Evolutionary conservation across 2,797 vertebrate genomes (phyloP).

Genomic region (Gouania willdenowi): DNA sequence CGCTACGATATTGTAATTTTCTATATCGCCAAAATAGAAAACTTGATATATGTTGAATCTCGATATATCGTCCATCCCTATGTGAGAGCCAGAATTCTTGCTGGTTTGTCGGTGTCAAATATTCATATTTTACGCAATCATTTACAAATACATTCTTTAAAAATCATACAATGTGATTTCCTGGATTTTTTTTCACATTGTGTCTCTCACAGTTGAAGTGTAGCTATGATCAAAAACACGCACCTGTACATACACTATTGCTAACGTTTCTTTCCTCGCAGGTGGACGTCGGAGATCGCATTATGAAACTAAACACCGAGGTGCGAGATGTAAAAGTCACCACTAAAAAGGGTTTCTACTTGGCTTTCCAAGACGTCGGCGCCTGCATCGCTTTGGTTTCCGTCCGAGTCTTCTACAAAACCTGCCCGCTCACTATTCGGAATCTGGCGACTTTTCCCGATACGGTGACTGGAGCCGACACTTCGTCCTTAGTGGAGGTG

Average conservation of each 20-base stretch:
- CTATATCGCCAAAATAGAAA: no score
- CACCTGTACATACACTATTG: no score
- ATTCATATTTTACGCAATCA: no score
- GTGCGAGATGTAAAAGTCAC: slow-evolving; percentile 90
- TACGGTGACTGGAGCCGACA: slow-evolving; percentile 94
- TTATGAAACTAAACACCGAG: slow-evolving; percentile 98
- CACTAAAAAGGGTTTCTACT: slow-evolving; percentile 92
- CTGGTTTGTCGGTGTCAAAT: no score
- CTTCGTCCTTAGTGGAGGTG: slow-evolving; percentile 95
- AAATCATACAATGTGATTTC: no score
- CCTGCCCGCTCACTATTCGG: slow-evolving; percentile 90
- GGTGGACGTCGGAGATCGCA: slow-evolving; percentile 95
- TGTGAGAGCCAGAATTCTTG: no score
- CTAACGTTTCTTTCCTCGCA: slow-evolving; percentile 20
- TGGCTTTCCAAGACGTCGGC: slow-evolving; percentile 97
- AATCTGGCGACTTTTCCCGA: slow-evolving; percentile 96
- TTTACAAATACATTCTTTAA: no score
- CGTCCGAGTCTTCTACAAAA: slow-evolving; percentile 95
- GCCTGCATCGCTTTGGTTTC: slow-evolving; percentile 97
- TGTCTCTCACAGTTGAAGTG: slow-evolving; percentile 24
- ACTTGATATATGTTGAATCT: no score
- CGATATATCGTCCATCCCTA: no score
- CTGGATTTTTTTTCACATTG: no score
- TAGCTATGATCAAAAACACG: no score
- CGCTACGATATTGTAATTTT: no score